Base-by-base conservation (phyloP, 1,140 invertebrate species). In the Drosophila sp. region DNA sequence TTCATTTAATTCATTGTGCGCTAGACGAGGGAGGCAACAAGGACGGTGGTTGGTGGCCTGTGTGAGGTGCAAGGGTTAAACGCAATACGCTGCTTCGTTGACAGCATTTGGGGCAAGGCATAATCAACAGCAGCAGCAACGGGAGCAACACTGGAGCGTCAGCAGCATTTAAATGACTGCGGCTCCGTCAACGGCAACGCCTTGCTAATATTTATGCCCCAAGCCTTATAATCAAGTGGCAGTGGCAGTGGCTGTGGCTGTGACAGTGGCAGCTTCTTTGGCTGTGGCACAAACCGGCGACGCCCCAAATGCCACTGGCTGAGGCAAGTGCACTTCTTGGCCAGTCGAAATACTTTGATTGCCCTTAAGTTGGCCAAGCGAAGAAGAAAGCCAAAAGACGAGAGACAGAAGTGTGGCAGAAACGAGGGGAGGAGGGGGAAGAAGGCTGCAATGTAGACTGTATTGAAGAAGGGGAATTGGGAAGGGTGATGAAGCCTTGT, bases 1-100 rank as follows among this genome's bases (percentile, higher is more conserved):
- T 89, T 89, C 83, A 89, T 89, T 89, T 89, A 89, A 89, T 89
- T 89, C 84, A 89, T 89, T 89, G 83, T 89, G 59, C 76, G 71
- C 67, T 21, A 50, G 56, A 63, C 58, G 32, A 36, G 14, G 34
- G 56, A 38, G 2, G 43, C 14, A 38, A 9, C n/a, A n/a, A n/a
- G n/a, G n/a, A n/a, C n/a, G n/a, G n/a, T n/a, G n/a, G n/a, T n/a
- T n/a, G n/a, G n/a, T n/a, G n/a, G n/a, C n/a, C n/a, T n/a, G n/a
- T n/a, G n/a, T n/a, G n/a, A n/a, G 51, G 56, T 4, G n/a, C 14
- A 58, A 62, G 81, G 81, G 74, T 84, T 84, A 86, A 81, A 65
- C 48, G 18, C 18, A 43, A 21, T 29, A 5, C 27, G 29, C 61
- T 69, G 65, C 61, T 58, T 63, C 51, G 82, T 71, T 84, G 80